These are phyloP conservation scores for Zelostemma sp. DNA, from an alignment of 1,140 invertebrate genomes.

Conservation along the genomic window DNA sequence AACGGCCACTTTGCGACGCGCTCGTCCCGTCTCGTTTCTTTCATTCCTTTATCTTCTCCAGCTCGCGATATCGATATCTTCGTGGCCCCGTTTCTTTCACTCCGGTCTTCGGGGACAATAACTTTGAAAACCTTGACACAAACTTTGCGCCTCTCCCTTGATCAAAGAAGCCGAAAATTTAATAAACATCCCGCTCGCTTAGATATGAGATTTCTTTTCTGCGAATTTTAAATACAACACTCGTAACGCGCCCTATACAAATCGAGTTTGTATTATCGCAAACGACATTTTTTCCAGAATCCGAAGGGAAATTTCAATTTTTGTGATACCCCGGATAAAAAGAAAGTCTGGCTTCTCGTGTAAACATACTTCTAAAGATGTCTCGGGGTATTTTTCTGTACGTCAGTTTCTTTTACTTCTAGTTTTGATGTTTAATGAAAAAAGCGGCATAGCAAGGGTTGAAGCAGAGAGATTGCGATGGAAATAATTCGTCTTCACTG, in stretches of 20 bases:
- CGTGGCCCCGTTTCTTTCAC: slow-evolving; percentile 4
- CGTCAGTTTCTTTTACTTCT: background rate
- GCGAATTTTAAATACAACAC: background rate
- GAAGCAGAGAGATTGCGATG: background rate
- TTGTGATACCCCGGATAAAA: background rate
- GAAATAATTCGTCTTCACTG: background rate
- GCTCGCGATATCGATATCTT: slow-evolving; percentile 5
- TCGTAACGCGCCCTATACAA: background rate
- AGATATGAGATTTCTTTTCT: background rate
- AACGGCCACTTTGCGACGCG: slow-evolving; percentile 3
- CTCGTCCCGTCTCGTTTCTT: slow-evolving; percentile 8
- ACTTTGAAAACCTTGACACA: background rate
- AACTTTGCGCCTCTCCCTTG: background rate
- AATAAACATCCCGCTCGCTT: background rate
- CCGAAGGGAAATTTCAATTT: background rate
- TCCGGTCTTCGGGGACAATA: background rate
- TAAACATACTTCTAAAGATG: background rate
- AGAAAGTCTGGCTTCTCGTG: too few relatives aligned
- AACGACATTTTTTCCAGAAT: background rate
- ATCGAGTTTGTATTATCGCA: background rate
- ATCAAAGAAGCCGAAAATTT: background rate
- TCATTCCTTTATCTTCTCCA: slow-evolving; percentile 6
- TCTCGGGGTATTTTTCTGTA: background rate
- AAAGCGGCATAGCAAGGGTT: background rate
- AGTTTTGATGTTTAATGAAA: background rate